Percentiles rank a stretch among this genome's conserved stretches.
Evolutionary conservation across 2,888 invertebrate genomes (phyloP).

Genomic region (Argyra leucocephala): DNA sequence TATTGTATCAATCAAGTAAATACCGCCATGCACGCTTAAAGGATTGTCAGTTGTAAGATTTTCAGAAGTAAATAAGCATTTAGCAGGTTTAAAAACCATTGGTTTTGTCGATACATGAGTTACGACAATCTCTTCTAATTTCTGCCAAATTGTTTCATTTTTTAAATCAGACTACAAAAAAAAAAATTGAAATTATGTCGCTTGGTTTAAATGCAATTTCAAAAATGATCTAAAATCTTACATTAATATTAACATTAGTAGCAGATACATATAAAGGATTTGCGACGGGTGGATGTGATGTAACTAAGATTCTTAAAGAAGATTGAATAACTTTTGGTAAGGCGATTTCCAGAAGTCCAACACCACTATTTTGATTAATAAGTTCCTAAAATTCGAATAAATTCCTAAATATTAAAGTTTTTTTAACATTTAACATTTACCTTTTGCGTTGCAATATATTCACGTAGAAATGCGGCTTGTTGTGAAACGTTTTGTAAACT

Average conservation of each 20-base stretch:
- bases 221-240: conserved; percentile 19
- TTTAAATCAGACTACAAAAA: conserved; percentile 35
- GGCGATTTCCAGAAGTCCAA: conserved; percentile 55
- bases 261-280: conserved; percentile 35
- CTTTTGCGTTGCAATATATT: conserved; percentile 77
- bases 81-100: conserved; percentile 68
- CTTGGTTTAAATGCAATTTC: neutral
- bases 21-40: conserved; percentile 62
- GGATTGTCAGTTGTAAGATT: conserved; percentile 58
- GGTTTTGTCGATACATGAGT: conserved; percentile 58
- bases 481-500: conserved; percentile 63
- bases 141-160: conserved; percentile 54
- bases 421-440: conserved; percentile 43
- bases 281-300: conserved; percentile 34
- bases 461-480: conserved; percentile 73
- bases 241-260: conserved; percentile 38
- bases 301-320: conserved; percentile 56
- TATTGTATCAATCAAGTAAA: neutral
- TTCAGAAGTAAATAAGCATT: conserved; percentile 60
- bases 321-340: conserved; percentile 63
- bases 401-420: conserved; percentile 29
- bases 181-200: too few relatives aligned
- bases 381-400: conserved; percentile 32
- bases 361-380: conserved; percentile 34
- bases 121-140: conserved; percentile 67